Conservation (phyloP, 2,797 vertebrate species). For the Sebastolobus alascanus region DNA sequence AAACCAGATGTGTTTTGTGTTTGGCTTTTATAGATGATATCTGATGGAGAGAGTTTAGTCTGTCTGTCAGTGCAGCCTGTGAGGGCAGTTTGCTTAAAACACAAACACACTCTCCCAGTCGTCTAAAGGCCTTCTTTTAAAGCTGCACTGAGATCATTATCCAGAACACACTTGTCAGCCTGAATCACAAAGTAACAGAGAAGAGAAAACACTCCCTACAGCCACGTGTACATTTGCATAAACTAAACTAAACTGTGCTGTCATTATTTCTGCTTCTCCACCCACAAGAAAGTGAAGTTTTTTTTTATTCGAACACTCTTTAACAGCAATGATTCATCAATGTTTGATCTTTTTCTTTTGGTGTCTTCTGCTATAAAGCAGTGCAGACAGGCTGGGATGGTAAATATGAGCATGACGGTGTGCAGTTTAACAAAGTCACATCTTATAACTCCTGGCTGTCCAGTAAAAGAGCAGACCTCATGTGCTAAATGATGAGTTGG, state of each 20-base stretch:
- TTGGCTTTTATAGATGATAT: conserved; percentile 32
- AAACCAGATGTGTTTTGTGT: conserved; percentile 41
- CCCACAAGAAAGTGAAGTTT: not conserved
- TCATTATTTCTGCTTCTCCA: not conserved
- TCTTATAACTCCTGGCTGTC: not conserved
- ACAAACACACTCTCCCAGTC: conserved; percentile 15
- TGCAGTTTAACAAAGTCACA: conserved; percentile 23
- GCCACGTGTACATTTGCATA: not conserved
- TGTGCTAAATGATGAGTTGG: not conserved
- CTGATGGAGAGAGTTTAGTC: not conserved
- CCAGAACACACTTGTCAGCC: conserved; percentile 10
- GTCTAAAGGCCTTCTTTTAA: not conserved
- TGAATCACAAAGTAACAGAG: not conserved
- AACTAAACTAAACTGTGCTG: too few species aligned
- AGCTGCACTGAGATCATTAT: not conserved
- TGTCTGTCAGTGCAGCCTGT: not conserved
- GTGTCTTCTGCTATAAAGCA: conserved; percentile 8
- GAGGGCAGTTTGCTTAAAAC: conserved; percentile 21
- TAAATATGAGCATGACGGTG: not conserved
- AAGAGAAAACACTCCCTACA: not conserved
- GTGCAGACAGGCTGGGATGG: conserved; percentile 2
- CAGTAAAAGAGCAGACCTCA: not conserved
- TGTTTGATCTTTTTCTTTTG: not conserved
- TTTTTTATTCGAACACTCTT: conserved; percentile 7
- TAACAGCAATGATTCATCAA: conserved; percentile 4